Evolutionary conservation across 2,113 vertebrate genomes (phyloP).

Genomic region (Erythrocercus mccallii): DNA sequence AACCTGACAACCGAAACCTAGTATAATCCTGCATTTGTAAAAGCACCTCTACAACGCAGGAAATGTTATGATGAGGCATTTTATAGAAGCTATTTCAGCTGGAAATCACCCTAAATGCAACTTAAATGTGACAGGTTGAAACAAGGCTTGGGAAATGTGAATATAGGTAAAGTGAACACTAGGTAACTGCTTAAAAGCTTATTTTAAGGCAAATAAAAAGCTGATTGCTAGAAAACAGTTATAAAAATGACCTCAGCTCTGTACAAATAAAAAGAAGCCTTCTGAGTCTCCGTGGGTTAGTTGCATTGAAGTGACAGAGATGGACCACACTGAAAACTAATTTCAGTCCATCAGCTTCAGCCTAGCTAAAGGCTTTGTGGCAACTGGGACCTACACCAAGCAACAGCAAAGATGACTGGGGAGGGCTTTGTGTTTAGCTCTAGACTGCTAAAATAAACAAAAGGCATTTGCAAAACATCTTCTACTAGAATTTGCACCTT

Average conservation of each 20-base stretch:
- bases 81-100: conserved; percentile 48
- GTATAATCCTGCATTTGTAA: conserved; percentile 36
- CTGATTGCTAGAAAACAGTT: conserved; percentile 75
- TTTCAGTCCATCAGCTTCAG: conserved; percentile 73
- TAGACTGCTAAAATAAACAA: conserved; percentile 6
- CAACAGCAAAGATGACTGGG: neutral
- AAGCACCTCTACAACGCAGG: conserved; percentile 53
- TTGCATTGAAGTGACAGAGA: conserved; percentile 32
- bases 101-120: conserved; percentile 38
- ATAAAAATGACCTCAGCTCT: conserved; percentile 64
- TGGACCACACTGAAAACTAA: conserved; percentile 39
- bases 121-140: conserved; percentile 30
- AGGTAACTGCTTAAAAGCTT: conserved; percentile 71
- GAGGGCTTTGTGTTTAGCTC: neutral
- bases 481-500: conserved; percentile 6
- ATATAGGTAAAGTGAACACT: conserved; percentile 51
- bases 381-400: conserved; percentile 45
- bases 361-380: conserved; percentile 70
- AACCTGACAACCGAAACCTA: conserved; percentile 63
- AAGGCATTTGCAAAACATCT: conserved; percentile 3
- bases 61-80: conserved; percentile 44
- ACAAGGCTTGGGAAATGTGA: conserved; percentile 43
- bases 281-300: conserved; percentile 22
- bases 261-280: conserved; percentile 63
- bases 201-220: conserved; percentile 83